Evolutionary conservation across 2,888 invertebrate genomes (phyloP), one percentile per base, ranked within the genome.

Genomic region (Drosophila niveifrons): DNA sequence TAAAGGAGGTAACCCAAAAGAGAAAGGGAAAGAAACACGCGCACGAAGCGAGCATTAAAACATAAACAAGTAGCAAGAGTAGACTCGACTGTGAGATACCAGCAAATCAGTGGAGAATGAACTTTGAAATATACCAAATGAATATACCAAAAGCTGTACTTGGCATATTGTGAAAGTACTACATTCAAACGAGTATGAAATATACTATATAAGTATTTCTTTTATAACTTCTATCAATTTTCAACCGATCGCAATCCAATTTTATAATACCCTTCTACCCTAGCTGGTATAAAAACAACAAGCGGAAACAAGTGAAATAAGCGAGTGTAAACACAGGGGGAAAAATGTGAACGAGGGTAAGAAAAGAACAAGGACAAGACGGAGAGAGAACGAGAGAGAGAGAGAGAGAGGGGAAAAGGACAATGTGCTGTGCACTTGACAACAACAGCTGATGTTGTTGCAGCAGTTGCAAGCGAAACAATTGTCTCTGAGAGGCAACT

Each of bases 401-500:
- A 31, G 31, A 31, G 3, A 44, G 23, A 15, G 43, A 52, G 46
- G 57, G 51, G 23, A 31, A 31, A 55, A 48, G 39, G 34, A 13
- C 17, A 10, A 8, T 39, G 56, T 36, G 13, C 18, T 50, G 58
- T 44, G 73, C 74, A 74, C 74, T 74, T 77, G 74, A 77, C 59
- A 71, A 64, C 47, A 59, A 41, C 63, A 53, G 23, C 52, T 41
- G 41, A 23, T 34, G 34, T 23, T 39, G 52, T 65, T 72, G 61
- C 57, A 41, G 63, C 68, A 68, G 36, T 64, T 81, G 80, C 72
- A 67, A 73, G 74, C 52, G 71, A 85, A 84, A 70, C 72, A n/a
- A 48, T 28, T 15, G 28, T 28, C 9, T 28, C 9, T 31, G 44
- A 34, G 47, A 39, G 48, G 41, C 18, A 57, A 71, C 52, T 44